These are phyloP conservation scores for Kryphioiulus occultus DNA, from an alignment of 2,888 invertebrate species.

Conservation along the genomic window DNA sequence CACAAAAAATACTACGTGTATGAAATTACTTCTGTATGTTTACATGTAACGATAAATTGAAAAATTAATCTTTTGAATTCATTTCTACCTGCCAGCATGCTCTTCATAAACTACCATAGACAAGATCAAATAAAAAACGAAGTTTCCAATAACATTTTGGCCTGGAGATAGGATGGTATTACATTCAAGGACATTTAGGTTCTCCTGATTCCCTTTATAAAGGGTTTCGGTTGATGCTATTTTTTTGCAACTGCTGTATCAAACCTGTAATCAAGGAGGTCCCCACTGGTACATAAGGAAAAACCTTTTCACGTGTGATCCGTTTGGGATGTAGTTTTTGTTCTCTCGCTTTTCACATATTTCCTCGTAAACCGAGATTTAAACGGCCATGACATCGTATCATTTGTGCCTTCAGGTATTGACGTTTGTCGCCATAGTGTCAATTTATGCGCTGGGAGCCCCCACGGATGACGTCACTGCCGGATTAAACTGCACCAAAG, in stretches of 20 bases:
- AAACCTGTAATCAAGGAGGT: constrained; percentile 13
- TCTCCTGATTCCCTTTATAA: background rate
- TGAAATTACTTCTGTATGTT: too few species aligned
- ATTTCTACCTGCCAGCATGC: background rate
- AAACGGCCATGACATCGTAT: background rate
- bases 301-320: background rate
- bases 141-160: background rate
- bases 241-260: background rate
- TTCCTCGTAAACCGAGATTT: background rate
- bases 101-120: background rate
- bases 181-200: background rate
- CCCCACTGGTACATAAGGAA: background rate
- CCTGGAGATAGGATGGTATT: background rate
- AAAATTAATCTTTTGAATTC: too few species aligned
- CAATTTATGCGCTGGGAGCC: background rate
- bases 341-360: background rate
- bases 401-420: background rate
- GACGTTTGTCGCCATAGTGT: background rate
- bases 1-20: too few species aligned
- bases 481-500: constrained; percentile 47
- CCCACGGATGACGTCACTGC: constrained; percentile 10
- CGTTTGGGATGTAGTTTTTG: background rate
- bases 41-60: too few species aligned
- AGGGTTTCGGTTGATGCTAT: background rate
- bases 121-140: background rate